Base-by-base conservation (phyloP, 2,797 vertebrate genomes). In the Threskiornis aethiopicus region DNA sequence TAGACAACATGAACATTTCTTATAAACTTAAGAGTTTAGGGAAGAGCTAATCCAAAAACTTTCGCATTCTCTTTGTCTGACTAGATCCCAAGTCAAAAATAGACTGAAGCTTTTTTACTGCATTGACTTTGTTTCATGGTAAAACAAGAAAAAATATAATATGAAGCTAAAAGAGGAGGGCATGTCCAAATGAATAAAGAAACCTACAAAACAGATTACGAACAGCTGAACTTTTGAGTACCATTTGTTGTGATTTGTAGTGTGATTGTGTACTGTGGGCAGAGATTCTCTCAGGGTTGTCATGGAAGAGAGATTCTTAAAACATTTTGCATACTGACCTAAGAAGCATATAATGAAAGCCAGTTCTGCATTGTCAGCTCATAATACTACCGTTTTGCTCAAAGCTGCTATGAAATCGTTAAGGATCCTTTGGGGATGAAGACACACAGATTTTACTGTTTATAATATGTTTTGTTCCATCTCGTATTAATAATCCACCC, bases 391-490 rank as follows among this genome's bases (percentile, higher is more conserved):
- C 5, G 3, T 87, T 93, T 92, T 94, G 62, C 76, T 89, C 61
- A 81, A 73, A 89, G 84, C 59, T 80, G 52, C 75, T 57, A 3
- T 81, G 84, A 93, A 80, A 75, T 87, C 3, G 1, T 65, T 85
- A 72, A 91, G 70, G 49, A 81, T 78, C 20, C 39, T 44, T 42
- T 81, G 51, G 84, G 57, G 61, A 84, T 33, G 59, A 37, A 84
- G 59, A 35, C 1, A 7, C 35, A 52, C 57, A 78, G 69, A 80
- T 87, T 96, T 93, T 89, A 78, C 49, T 96, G 82, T 93, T 89
- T 92, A 76, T 93, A 58, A 26, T 80, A 67, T 78, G 15, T 93
- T 95, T 93, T 87, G 72, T 93, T 96, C 59, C 17, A 35, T 94
- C 57, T 87, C 67, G 15, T 64, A 31, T 67, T 67, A 88, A 71